phyloP scores from a whole-genome alignment of 2,797 vertebrate species.

The Microctenopoma stevenorrisi region DNA sequence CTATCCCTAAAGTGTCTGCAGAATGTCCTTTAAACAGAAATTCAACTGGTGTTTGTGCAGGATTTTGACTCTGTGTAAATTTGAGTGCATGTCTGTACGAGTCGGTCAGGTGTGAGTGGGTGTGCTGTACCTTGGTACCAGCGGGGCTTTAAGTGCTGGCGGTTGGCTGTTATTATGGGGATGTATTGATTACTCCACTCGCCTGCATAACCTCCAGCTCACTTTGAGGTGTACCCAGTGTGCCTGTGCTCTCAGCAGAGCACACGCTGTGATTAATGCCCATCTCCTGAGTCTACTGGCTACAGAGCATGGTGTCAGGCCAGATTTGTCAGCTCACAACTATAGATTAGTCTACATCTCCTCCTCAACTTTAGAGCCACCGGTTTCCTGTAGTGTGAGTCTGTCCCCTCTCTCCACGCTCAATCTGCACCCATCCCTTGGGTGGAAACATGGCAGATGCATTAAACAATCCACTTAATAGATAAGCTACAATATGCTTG shows the following conservation, averaged over 20 bases:
- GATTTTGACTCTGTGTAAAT: slow-evolving; percentile 33
- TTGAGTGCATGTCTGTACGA: slow-evolving; percentile 29
- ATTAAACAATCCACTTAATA: slow-evolving; percentile 98
- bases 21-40: slow-evolving; percentile 29
- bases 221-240: slow-evolving; percentile 87
- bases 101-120: slow-evolving; percentile 29
- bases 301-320: slow-evolving; percentile 89
- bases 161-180: slow-evolving; percentile 84
- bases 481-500: slow-evolving; percentile 94
- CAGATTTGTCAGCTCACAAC: slow-evolving; percentile 93
- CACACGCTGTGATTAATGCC: slow-evolving; percentile 91
- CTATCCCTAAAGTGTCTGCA: slow-evolving; percentile 3
- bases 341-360: slow-evolving; percentile 94
- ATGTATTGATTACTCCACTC: slow-evolving; percentile 93
- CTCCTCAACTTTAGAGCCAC: slow-evolving; percentile 90
- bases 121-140: slow-evolving; percentile 55
- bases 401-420: slow-evolving; percentile 81
- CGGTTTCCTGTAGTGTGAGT: slow-evolving; percentile 90
- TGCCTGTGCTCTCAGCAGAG: slow-evolving; percentile 80
- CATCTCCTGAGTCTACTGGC: slow-evolving; percentile 85
- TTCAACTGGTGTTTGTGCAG: slow-evolving; percentile 25
- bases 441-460: slow-evolving; percentile 91
- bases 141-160: slow-evolving; percentile 68
- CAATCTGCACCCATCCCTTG: slow-evolving; percentile 74
- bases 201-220: slow-evolving; percentile 90